Base-by-base conservation (phyloP, 2,113 vertebrate genomes). In the Chionodraco myersi region DNA sequence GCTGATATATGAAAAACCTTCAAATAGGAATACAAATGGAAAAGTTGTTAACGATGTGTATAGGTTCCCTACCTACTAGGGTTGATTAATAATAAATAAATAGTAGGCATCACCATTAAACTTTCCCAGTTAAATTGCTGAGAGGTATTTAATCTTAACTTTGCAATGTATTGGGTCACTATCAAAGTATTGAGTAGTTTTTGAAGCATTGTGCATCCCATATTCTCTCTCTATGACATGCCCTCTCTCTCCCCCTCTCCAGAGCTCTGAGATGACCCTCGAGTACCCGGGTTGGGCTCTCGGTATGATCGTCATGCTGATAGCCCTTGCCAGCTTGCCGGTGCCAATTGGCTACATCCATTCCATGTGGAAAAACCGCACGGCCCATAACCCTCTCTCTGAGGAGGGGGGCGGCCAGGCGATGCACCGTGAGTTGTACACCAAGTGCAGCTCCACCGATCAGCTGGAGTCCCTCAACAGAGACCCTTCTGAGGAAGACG, bases 211-310 rank as follows among this genome's bases (percentile, higher is more conserved):
- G 2, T 53, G 41, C 16, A 11, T 68, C 6, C 16, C n/a, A 14
- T 44, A 36, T 58, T 30, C 30, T 57, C 30, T 66, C 21, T 47
- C 23, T 30, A 45, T 51, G 13, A 71, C 14, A 18, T 15, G 11
- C 6, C 59, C 9, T 59, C 16, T 47, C 9, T 79, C 36, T 23
- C 54, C 23, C 21, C 57, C 5, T 51, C 81, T 69, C 10, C 85
- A 99, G 98, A 97, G 95, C n/a, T 95, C 95, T 0, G 98, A 99
- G 79, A 95, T 90, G 84, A 97, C 93, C 77, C 92, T 99, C 0
- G 95, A 95, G 73, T 99, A 99, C 89, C 98, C 98, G 0, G 86
- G 91, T 6, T 99, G 98, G 98, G 97, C 97, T 76, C 93, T 99
- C 92, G 96, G 90, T 0, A 89, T 99, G 85, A 96, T 98, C 21